Conservation (phyloP, 2,888 invertebrate genomes). For the Meteorus colon region DNA sequence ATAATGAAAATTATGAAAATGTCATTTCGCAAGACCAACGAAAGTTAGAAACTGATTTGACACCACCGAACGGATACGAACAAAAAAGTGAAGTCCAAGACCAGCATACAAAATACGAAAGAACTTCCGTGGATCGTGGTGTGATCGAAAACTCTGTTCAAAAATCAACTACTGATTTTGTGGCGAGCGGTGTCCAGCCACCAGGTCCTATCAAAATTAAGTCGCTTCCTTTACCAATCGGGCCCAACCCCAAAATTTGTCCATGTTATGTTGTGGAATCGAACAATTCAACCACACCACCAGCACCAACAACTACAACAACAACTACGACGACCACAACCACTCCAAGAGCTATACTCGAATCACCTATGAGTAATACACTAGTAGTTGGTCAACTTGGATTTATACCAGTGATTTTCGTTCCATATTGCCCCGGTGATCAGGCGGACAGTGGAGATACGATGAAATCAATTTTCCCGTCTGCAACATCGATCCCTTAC, state of each 20-base stretch:
- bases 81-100: conserved; percentile 19
- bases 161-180: conserved; percentile 68
- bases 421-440: conserved; percentile 79
- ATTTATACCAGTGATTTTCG: conserved; percentile 82
- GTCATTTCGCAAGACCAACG: conserved; percentile 15
- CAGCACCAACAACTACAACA: conserved; percentile 60
- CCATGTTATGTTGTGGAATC: conserved; percentile 79
- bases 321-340: conserved; percentile 65
- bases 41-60: conserved; percentile 6
- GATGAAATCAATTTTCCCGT: conserved; percentile 78
- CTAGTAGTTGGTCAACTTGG: conserved; percentile 73
- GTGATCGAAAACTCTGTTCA: conserved; percentile 55
- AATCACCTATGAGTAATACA: not conserved
- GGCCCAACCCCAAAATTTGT: conserved; percentile 78
- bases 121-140: conserved; percentile 50
- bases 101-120: conserved; percentile 16
- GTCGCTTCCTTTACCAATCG: conserved; percentile 78
- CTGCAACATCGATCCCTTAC: conserved; percentile 78
- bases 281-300: conserved; percentile 65
- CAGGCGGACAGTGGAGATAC: conserved; percentile 65
- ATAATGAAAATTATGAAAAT: conserved; percentile 32
- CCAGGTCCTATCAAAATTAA: conserved; percentile 75
- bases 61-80: conserved; percentile 21
- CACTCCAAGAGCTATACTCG: conserved; percentile 65
- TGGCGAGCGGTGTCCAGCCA: conserved; percentile 73